Evolutionary conservation across 2,113 vertebrate species (phyloP).

Genomic region (Brachypteracias leptosomus): DNA sequence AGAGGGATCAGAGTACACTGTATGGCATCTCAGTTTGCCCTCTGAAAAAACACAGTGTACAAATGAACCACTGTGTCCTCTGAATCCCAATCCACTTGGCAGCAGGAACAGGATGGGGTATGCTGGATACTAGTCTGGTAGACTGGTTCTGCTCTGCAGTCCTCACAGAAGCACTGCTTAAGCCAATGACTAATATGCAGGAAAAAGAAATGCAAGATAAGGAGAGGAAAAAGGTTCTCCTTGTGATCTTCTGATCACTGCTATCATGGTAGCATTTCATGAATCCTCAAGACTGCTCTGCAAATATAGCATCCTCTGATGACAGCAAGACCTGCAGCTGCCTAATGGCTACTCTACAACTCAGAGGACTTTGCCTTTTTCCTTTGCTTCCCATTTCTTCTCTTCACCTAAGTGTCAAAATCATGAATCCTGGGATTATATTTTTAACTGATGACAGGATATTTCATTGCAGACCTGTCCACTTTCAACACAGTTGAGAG

Average conservation of each 20-base stretch:
- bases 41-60: not conserved
- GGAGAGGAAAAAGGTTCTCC: not conserved
- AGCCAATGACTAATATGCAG: not conserved
- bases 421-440: not conserved
- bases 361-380: not conserved
- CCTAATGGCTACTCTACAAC: not conserved
- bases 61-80: not conserved
- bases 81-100: not conserved
- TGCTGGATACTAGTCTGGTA: not conserved
- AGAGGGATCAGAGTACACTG: not conserved
- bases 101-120: not conserved
- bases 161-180: not conserved
- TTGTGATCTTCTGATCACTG: not conserved
- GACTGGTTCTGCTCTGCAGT: not conserved
- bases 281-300: not conserved
- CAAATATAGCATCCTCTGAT: not conserved
- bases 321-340: not conserved
- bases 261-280: not conserved
- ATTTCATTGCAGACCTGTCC: not conserved
- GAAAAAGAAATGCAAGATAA: not conserved
- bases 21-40: not conserved
- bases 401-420: conserved; percentile 28
- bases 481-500: not conserved
- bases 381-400: conserved; percentile 20
- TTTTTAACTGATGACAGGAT: not conserved